Conservation (phyloP, 2,888 invertebrate species). For the Melikaiella ostensackeni region DNA sequence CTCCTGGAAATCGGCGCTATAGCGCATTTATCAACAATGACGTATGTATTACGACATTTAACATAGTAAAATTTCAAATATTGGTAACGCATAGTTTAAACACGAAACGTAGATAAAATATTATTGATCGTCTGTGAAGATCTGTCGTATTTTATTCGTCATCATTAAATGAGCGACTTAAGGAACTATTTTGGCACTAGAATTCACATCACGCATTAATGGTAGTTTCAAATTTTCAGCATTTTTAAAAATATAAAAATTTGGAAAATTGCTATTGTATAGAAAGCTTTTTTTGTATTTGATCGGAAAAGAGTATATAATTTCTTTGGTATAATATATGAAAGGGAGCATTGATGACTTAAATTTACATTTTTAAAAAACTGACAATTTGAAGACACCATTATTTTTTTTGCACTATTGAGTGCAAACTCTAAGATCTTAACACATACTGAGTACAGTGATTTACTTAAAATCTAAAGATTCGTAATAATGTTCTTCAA, state of each 20-base stretch:
- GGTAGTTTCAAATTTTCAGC: conserved; percentile 61
- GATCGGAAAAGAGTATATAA: no score
- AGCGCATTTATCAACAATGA: conserved; percentile 48
- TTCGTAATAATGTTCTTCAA: conserved; percentile 49
- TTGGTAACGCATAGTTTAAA: conserved; percentile 64
- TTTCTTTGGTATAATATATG: no score
- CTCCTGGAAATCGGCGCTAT: neutral
- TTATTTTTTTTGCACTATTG: conserved; percentile 34
- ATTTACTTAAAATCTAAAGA: conserved; percentile 23
- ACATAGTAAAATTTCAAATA: conserved; percentile 74
- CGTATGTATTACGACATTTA: conserved; percentile 62
- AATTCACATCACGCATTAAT: conserved; percentile 19
- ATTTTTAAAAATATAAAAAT: conserved; percentile 62
- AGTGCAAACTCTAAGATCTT: neutral
- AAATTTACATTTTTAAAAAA: conserved; percentile 7
- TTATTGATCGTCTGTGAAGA: conserved; percentile 53
- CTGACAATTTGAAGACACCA: conserved; percentile 20
- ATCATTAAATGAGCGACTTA: conserved; percentile 48
- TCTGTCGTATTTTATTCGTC: conserved; percentile 36
- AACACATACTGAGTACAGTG: conserved; percentile 22
- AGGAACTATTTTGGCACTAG: conserved; percentile 62
- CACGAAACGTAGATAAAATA: conserved; percentile 61
- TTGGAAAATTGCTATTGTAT: neutral
- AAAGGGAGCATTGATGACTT: neutral
- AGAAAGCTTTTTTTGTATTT: neutral